These are phyloP conservation scores for Pipistrellus pipistrellus DNA, from an alignment of 2,797 vertebrate species.

Conservation along the genomic window DNA sequence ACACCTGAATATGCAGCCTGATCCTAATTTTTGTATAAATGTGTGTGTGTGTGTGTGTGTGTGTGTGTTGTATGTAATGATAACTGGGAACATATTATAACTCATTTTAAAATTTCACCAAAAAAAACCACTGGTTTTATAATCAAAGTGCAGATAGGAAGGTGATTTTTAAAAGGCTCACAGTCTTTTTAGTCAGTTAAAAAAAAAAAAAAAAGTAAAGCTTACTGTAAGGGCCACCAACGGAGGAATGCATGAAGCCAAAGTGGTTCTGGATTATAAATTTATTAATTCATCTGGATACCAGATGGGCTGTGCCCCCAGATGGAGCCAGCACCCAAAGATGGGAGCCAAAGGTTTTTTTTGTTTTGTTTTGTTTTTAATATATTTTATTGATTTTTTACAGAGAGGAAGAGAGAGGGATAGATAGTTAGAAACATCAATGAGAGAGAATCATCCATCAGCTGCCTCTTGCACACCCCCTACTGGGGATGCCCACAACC, in stretches of 20 bases:
- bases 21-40: neutral
- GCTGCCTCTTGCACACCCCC: no score
- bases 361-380: no score
- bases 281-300: neutral
- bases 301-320: no score
- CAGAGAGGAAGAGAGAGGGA: no score
- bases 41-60: neutral
- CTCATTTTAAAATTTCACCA: slow-evolving; percentile 45
- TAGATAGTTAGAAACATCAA: no score
- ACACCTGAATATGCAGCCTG: neutral
- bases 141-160: neutral
- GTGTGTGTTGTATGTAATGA: neutral
- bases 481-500: no score
- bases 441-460: no score
- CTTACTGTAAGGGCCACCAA: no score
- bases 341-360: no score
- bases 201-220: neutral
- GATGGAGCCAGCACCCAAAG: no score
- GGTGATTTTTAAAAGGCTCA: slow-evolving; percentile 3
- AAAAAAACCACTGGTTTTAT: neutral
- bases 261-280: neutral
- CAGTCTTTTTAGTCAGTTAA: neutral
- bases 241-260: no score
- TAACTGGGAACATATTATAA: neutral
- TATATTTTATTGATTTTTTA: no score